Evolutionary conservation across 2,113 vertebrate genomes (phyloP).

Genomic region (Solea solea): DNA sequence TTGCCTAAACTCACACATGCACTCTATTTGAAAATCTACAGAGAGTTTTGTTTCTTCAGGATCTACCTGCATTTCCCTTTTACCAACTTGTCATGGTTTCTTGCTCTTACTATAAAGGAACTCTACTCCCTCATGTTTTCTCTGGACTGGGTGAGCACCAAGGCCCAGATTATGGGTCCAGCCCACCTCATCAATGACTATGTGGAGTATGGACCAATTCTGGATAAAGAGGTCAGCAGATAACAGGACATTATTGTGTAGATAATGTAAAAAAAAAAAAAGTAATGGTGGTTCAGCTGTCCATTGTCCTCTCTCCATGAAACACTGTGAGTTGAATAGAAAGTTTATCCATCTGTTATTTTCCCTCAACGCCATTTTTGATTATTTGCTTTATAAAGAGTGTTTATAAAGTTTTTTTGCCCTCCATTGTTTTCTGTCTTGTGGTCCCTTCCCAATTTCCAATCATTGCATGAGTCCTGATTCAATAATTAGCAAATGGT

Average conservation of each 20-base stretch:
- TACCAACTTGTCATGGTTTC: background rate
- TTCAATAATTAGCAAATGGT: constrained; percentile 1
- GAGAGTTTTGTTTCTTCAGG: background rate
- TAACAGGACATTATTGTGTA: background rate
- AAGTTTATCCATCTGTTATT: background rate
- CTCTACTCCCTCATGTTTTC: constrained; percentile 92
- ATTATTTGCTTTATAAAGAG: constrained; percentile 11
- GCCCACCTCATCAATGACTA: constrained; percentile 96
- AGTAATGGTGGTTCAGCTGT: background rate
- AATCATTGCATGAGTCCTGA: constrained; percentile 1
- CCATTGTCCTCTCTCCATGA: background rate
- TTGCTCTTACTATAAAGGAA: constrained; percentile 79
- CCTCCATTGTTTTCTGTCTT: constrained; percentile 5
- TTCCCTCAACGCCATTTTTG: background rate
- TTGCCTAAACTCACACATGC: too few relatives aligned
- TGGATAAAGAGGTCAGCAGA: constrained; percentile 91
- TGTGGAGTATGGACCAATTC: constrained; percentile 86
- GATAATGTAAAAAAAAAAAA: background rate
- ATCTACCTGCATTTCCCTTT: too few relatives aligned
- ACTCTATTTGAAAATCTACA: too few relatives aligned
- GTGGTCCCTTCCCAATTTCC: constrained; percentile 22
- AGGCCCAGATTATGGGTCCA: constrained; percentile 89
- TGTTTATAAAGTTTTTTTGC: background rate
- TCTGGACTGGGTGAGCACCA: constrained; percentile 93
- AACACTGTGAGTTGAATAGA: constrained; percentile 21